These are phyloP conservation scores for Opisthograptis luteolata DNA, from an alignment of 2,888 invertebrate species.

Conservation along the genomic window DNA sequence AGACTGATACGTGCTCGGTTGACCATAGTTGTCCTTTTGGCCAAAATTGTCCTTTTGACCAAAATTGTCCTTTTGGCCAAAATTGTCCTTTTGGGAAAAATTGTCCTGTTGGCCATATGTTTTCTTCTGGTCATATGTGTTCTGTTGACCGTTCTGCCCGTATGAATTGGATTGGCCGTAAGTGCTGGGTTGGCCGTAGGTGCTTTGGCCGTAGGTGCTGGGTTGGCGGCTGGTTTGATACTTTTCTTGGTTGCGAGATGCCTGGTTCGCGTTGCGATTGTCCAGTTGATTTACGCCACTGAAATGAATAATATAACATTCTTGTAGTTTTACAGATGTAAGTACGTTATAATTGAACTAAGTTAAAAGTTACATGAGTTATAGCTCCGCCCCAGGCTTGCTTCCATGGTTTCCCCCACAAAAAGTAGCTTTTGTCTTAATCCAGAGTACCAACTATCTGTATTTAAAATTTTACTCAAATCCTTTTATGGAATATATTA, in stretches of 20 bases:
- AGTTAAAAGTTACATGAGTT: too few relatives aligned
- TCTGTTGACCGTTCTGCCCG: constrained; percentile 12
- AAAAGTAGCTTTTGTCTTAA: too few relatives aligned
- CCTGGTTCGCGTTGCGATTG: constrained; percentile 42
- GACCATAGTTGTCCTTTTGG: constrained; percentile 39
- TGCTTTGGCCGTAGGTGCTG: constrained; percentile 31
- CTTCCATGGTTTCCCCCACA: too few relatives aligned
- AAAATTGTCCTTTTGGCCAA: constrained; percentile 29
- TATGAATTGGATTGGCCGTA: constrained; percentile 31
- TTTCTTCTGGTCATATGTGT: not conserved
- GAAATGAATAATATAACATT: constrained; percentile 31
- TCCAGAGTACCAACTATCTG: too few relatives aligned
- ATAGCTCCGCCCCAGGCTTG: too few relatives aligned
- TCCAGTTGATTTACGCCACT: constrained; percentile 62
- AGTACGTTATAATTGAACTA: too few relatives aligned
- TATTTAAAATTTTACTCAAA: too few relatives aligned
- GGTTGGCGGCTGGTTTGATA: constrained; percentile 40
- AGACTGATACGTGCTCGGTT: constrained; percentile 28
- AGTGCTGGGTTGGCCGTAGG: constrained; percentile 29
- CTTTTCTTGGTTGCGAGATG: constrained; percentile 39
- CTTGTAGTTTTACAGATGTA: too few relatives aligned
- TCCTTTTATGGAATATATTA: too few relatives aligned
- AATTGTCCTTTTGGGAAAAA: not conserved
- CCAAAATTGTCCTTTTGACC: constrained; percentile 26
- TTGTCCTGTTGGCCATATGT: not conserved